A percentile compares a stretch with the other conserved stretches of the same genome.
phyloP scores from a whole-genome alignment of 2,888 invertebrate species.

The Suillia variegata region DNA sequence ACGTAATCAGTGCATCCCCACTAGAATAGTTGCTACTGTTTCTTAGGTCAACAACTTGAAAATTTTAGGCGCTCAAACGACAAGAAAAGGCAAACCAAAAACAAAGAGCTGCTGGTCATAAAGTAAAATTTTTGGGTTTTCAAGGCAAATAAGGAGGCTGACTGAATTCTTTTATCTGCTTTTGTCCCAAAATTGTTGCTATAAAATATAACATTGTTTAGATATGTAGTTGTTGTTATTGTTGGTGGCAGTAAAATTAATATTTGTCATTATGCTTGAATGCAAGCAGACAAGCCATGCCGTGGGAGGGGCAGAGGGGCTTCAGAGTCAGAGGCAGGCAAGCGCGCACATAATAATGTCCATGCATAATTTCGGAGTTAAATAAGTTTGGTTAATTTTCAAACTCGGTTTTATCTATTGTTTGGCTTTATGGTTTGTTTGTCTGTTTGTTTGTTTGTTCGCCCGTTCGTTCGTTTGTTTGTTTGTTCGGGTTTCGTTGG shows the following conservation, averaged over 20 bases:
- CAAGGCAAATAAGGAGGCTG: too few relatives aligned
- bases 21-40: too few relatives aligned
- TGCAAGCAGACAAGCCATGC: constrained; percentile 15
- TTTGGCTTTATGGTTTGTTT: neutral
- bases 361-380: constrained; percentile 48
- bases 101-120: too few relatives aligned
- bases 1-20: too few relatives aligned
- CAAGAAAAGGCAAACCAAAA: too few relatives aligned
- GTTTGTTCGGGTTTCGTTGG: constrained; percentile 10
- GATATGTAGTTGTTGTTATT: constrained; percentile 34
- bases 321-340: neutral
- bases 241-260: constrained; percentile 44
- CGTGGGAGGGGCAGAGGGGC: neutral
- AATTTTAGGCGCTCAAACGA: too few relatives aligned
- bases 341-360: constrained; percentile 42
- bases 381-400: constrained; percentile 50
- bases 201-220: constrained; percentile 10
- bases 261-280: constrained; percentile 31
- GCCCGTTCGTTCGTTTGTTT: constrained; percentile 2
- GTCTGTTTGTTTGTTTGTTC: neutral
- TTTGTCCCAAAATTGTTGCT: too few relatives aligned
- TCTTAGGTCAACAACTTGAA: too few relatives aligned
- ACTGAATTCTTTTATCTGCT: too few relatives aligned
- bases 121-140: too few relatives aligned
- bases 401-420: constrained; percentile 23